A percentile compares a stretch with the other conserved stretches of the same genome.
These are phyloP conservation scores for Eclectus roratus DNA, from an alignment of 2,113 vertebrate genomes.

Conservation along the genomic window DNA sequence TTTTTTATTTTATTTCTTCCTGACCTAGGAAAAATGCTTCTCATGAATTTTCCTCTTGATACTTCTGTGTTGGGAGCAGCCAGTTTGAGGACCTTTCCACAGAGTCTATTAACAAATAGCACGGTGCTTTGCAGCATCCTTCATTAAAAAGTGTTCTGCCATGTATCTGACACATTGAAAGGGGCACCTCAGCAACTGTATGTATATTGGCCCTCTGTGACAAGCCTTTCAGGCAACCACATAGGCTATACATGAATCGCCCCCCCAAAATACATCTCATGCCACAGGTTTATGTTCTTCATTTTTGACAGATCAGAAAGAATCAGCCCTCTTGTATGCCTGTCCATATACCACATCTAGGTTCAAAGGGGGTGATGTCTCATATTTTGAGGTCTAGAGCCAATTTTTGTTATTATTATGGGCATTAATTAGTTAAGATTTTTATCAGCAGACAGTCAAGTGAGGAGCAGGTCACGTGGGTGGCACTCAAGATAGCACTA, in stretches of 20 bases:
- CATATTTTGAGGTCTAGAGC: background rate
- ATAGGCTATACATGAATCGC: background rate
- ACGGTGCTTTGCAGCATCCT: background rate
- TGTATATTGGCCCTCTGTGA: background rate
- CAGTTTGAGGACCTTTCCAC: background rate
- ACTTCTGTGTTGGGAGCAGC: background rate
- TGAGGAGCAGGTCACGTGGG: background rate
- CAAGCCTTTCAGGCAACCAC: background rate
- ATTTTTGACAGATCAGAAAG: background rate
- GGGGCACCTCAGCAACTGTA: background rate
- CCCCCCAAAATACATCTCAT: background rate
- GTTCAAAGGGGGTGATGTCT: background rate
- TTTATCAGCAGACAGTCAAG: background rate
- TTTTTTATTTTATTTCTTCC: background rate
- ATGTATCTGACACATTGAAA: background rate
- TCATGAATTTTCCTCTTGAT: background rate
- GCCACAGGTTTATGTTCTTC: background rate
- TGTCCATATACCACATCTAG: background rate
- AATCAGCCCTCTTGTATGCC: background rate
- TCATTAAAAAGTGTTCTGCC: background rate
- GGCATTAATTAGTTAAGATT: background rate
- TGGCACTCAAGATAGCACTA: background rate
- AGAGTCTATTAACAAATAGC: background rate
- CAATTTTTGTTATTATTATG: background rate
- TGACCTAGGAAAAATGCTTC: background rate